Evolutionary conservation across 1,140 invertebrate species (phyloP), one percentile per base, ranked within the genome.

Genomic region (Polypedilum pembai): DNA sequence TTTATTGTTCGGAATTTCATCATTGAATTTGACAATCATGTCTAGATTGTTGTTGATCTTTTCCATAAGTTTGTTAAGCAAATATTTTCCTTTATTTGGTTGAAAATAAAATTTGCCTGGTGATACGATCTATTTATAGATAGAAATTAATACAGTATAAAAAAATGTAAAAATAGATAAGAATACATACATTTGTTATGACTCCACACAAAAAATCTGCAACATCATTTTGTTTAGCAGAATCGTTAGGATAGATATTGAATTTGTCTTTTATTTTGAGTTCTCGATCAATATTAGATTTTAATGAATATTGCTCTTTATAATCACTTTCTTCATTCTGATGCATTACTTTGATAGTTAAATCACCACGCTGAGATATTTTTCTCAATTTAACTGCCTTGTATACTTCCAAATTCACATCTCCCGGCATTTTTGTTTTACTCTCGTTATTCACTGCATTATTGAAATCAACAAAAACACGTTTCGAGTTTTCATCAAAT

Each of bases 321-420:
- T 17, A 17, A 3, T 1, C 17, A 20, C 15, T 18, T 18, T 20
- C 17, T 69, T 69, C 65, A 69, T 21, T 20, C 20, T 69, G 17
- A 69, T n/a, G 7, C 65, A 69, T 20, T 18, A 69, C 8, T n/a
- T 69, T 2, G 56, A n/a, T 5, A 77, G 76, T 76, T 78, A 80
- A 75, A 79, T 77, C 76, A 85, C 78, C 8, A 83, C 80, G 21
- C 92, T 80, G 0, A 79, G 78, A 33, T 88, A 85, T 1, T 76
- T 77, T 1, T 81, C 87, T 76, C 90, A 83, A 78, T 80, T 92
- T 91, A 0, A 97, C 77, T 3, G 92, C 91, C 77, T 90, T 88
- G 81, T 93, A 95, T 0, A 96, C 89, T 17, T 90, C 87, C 18
- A 87, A 83, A 7, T 87, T 79, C 74, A 93, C 86, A 80, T 86